Percentiles rank a stretch among this genome's conserved stretches.
phyloP scores from a whole-genome alignment of 1,140 invertebrate species.

The Apis laboriosa region DNA sequence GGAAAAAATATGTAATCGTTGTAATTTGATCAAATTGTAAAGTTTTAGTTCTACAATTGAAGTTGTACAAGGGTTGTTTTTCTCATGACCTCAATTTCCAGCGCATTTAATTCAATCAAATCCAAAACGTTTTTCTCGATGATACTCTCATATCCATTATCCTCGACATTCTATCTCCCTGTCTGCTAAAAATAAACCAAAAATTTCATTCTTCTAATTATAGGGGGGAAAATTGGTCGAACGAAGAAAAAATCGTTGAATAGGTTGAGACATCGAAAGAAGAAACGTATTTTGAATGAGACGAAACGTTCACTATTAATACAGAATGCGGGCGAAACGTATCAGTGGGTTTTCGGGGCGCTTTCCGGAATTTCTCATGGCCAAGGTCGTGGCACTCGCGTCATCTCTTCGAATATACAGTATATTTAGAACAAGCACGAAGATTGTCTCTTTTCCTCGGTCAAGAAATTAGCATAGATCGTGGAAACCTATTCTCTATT shows the following conservation, averaged over 20 bases:
- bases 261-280: not conserved
- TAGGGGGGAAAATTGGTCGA: not conserved
- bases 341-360: not conserved
- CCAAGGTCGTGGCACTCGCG: slow-evolving; percentile 54
- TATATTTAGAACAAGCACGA: slow-evolving; percentile 52
- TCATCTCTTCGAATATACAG: slow-evolving; percentile 55
- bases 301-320: not conserved
- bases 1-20: too few relatives aligned
- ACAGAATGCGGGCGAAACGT: slow-evolving; percentile 7
- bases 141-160: not conserved
- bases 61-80: too few relatives aligned
- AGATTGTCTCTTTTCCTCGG: slow-evolving; percentile 12
- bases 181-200: not conserved
- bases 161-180: not conserved
- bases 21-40: too few relatives aligned
- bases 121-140: not conserved
- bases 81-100: too few relatives aligned
- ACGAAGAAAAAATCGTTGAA: not conserved
- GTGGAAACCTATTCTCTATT: not conserved
- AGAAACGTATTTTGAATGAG: not conserved
- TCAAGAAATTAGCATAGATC: slow-evolving; percentile 23
- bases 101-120: too few relatives aligned
- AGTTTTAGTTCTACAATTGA: too few relatives aligned
- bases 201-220: not conserved
- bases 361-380: slow-evolving; percentile 35